phyloP scores from a whole-genome alignment of 2,797 vertebrate species.

The Odontamblyopus lacepedii region DNA sequence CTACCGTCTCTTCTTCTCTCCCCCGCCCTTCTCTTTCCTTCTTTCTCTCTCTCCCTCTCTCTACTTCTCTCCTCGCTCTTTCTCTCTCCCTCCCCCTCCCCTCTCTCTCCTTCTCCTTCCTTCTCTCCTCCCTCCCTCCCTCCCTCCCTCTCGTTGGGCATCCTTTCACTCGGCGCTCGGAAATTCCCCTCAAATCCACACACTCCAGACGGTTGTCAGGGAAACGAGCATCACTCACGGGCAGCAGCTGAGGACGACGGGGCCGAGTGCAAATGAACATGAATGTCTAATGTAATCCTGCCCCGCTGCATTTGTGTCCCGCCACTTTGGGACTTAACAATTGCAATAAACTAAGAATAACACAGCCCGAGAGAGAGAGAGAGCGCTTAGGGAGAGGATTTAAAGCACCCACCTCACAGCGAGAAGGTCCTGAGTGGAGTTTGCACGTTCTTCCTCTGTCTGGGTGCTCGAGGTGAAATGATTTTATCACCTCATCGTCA shows the following conservation, averaged over 20 bases:
- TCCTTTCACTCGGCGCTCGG: constrained; percentile 37
- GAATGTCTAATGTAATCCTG: constrained; percentile 38
- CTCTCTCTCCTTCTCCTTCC: too few relatives aligned
- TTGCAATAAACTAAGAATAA: constrained; percentile 43
- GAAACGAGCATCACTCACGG: constrained; percentile 62
- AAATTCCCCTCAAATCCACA: constrained; percentile 56
- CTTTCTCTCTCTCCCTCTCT: too few relatives aligned
- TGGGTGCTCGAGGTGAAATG: too few relatives aligned
- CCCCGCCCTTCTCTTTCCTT: too few relatives aligned
- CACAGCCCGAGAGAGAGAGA: neutral
- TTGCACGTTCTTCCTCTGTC: too few relatives aligned
- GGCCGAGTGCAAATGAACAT: constrained; percentile 44
- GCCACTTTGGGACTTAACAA: constrained; percentile 19
- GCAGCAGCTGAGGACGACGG: constrained; percentile 22
- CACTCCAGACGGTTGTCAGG: constrained; percentile 56
- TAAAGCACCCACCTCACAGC: neutral
- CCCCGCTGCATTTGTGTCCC: constrained; percentile 1
- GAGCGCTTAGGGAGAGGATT: constrained; percentile 15
- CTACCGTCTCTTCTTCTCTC: too few relatives aligned
- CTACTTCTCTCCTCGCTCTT: too few relatives aligned
- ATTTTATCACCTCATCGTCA: too few relatives aligned
- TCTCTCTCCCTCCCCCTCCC: too few relatives aligned
- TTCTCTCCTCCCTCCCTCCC: neutral
- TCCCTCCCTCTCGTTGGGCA: constrained; percentile 30
- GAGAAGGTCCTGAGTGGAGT: neutral